These are phyloP conservation scores for Marmota monax DNA, from an alignment of 2,113 vertebrate species.

Conservation along the genomic window DNA sequence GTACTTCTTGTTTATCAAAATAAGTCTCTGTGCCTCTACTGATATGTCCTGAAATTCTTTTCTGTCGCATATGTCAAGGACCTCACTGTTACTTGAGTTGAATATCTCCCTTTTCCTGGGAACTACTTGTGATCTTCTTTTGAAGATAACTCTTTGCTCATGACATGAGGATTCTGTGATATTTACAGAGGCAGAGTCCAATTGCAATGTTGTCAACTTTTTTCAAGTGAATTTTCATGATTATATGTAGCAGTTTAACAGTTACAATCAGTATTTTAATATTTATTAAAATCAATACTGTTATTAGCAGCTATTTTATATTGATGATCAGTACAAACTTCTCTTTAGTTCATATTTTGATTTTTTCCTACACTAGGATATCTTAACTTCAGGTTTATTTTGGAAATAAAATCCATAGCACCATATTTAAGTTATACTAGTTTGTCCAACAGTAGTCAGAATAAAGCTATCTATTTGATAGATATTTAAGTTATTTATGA, in stretches of 20 bases:
- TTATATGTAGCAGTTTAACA: not conserved
- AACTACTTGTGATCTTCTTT: too few species aligned
- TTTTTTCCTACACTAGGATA: not conserved
- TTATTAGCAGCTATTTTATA: slow-evolving; percentile 33
- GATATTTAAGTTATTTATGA: slow-evolving; percentile 26
- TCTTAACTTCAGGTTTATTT: not conserved
- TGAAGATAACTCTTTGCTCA: too few species aligned
- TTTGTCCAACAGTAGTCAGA: not conserved
- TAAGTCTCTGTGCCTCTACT: too few species aligned
- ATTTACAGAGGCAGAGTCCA: not conserved
- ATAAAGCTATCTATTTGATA: slow-evolving; percentile 32
- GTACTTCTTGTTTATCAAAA: too few species aligned
- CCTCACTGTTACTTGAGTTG: too few species aligned
- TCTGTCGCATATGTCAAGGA: too few species aligned
- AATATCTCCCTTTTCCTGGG: too few species aligned
- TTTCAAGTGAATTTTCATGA: not conserved
- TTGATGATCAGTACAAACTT: not conserved
- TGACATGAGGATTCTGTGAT: not conserved
- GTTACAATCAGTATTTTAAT: not conserved
- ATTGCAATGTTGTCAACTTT: not conserved
- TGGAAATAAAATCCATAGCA: slow-evolving; percentile 16
- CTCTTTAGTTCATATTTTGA: not conserved
- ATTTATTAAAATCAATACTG: not conserved
- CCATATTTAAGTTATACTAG: slow-evolving; percentile 2
- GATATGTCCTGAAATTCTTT: too few species aligned